Evolutionary conservation across 2,888 invertebrate genomes (phyloP).

Genomic region (Barypeithes pellucidus): DNA sequence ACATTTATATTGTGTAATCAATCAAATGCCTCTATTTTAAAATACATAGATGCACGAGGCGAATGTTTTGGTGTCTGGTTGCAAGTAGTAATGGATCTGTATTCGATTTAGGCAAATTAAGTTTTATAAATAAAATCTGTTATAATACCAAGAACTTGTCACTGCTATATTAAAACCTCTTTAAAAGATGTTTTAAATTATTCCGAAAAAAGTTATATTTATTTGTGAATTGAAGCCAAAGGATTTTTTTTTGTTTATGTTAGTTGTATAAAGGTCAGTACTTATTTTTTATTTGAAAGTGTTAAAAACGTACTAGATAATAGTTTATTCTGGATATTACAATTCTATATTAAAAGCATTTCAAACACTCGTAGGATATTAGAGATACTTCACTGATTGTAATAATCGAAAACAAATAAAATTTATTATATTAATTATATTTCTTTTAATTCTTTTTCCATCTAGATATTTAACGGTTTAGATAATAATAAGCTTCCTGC

Average conservation of each 20-base stretch:
- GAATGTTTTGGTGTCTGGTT: too few relatives aligned
- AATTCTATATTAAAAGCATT: slow-evolving; percentile 56
- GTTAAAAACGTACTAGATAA: slow-evolving; percentile 61
- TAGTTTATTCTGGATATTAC: slow-evolving; percentile 60
- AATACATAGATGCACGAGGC: too few relatives aligned
- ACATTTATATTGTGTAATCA: too few relatives aligned
- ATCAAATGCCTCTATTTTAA: too few relatives aligned
- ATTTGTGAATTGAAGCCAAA: slow-evolving; percentile 54
- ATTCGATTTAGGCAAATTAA: too few relatives aligned
- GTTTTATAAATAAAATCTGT: neutral
- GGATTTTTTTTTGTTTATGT: slow-evolving; percentile 49
- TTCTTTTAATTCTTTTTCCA: slow-evolving; percentile 21
- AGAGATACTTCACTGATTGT: slow-evolving; percentile 61
- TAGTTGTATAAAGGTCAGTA: slow-evolving; percentile 45
- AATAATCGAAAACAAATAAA: slow-evolving; percentile 60
- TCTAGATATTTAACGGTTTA: neutral
- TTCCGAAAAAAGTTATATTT: slow-evolving; percentile 39
- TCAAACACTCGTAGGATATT: slow-evolving; percentile 59
- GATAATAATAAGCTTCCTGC: too few relatives aligned
- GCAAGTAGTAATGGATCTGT: too few relatives aligned
- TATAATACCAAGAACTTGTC: neutral
- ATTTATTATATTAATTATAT: slow-evolving; percentile 59
- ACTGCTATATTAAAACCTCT: slow-evolving; percentile 5
- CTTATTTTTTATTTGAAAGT: slow-evolving; percentile 56
- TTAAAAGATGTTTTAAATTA: slow-evolving; percentile 38